Base-by-base conservation (phyloP, 1,140 invertebrate genomes). In the Dermatophagoides farinae region DNA sequence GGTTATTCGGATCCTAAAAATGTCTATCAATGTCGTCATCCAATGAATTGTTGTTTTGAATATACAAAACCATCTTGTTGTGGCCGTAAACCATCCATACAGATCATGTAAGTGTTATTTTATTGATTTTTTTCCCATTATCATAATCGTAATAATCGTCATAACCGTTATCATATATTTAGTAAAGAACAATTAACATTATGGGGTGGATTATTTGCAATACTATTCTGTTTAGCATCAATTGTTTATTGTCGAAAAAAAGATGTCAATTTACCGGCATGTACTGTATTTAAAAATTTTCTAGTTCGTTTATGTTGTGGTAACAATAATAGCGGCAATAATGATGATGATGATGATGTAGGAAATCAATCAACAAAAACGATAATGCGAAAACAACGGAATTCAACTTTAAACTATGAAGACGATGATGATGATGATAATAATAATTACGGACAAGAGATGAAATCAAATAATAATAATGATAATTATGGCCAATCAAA, bases 21-120 rank as follows among this genome's bases (percentile, higher is more conserved):
- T 53, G 61, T 68, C 22, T 68, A 68, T 46, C 60, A 61, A 23
- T 68, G 67, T 39, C 57, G 62, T 49, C 44, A 51, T 11, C 60
- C 55, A 25, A 55, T 65, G 43, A 64, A 61, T 38, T 68, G 67
- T 54, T 68, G 67, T 47, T 61, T 64, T 46, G 67, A 68, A 55
- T 68, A 64, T 61, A 57, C 61, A 44, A 68, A 66, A 37, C 67
- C 67, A 6, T 65, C 67, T 11, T 68, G 67, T 41, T 68, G 67
- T 57, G 61, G 62, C 1, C 57, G 62, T 39, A 67, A 67, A 57
- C 62, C 64, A 43, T 64, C 59, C 12, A 58, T 57, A 43, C 40
- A 64, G 23, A 67, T 67, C 20, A 59, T 67, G 66, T 67, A 62
- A 61, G 66, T 66, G 59, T 20, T 58, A 16, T n/a, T 43, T 50